Base-by-base conservation (phyloP, 1,140 invertebrate genomes). In the Panulirus ornatus region DNA sequence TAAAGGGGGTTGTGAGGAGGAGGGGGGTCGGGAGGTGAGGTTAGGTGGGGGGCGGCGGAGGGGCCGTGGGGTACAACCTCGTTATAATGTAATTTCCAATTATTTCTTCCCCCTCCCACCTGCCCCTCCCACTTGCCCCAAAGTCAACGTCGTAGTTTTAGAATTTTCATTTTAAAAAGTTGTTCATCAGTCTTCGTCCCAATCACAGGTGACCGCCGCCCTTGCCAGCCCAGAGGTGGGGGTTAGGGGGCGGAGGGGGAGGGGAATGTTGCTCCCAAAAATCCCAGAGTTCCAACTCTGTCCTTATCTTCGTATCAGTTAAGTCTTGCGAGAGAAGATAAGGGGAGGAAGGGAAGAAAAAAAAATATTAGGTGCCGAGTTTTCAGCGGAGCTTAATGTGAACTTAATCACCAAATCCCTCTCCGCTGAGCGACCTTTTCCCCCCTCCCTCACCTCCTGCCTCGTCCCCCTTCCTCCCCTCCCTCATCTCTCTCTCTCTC, bases 381-480 rank as follows among this genome's bases (percentile, higher is more conserved):
- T 73, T 73, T 73, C 22, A 34, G 70, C 22, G 70, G 30, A 36
- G 70, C 70, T 73, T 73, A 73, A 73, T 73, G 70, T 16, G 70
- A 73, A 73, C 44, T 51, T 51, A 30, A 47, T 79, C 44, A 27
- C 76, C 27, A 30, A 44, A 19, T 73, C 76, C 22, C 27, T 79
- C 22, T 42, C 22, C 40, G 76, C 19, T 47, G 11, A 1, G 9
- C 76, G 2, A 0, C 27, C 76, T 44, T 16, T 19, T 44, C 44
- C 3, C 47, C 9, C 44, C n/a, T 6, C 9, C 34, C 76, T 79
- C 16, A n/a, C 76, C 34, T 34, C 14, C 42, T 42, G 6, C 58
- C 30, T 58, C 51, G 16, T 30, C 58, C 42, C n/a, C 51, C n/a
- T 1, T 58, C 51, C n/a, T 1, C n/a, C 73, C 22, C n/a, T 42